Base-by-base conservation (phyloP, 2,113 vertebrate genomes). In the Dasypus novemcinctus region DNA sequence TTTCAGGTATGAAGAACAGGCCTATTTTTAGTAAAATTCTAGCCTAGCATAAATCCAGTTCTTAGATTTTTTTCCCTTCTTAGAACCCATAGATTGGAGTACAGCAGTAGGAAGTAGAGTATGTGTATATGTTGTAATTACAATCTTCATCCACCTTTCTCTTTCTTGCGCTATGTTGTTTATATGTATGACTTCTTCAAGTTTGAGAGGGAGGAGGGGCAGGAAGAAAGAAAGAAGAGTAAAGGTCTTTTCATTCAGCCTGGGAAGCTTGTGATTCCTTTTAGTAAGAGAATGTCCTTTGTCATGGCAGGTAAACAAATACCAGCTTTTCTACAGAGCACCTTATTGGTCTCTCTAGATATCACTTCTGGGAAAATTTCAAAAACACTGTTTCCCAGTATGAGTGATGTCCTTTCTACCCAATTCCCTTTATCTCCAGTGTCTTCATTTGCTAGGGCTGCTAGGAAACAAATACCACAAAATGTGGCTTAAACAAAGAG, bases 371-470 rank as follows among this genome's bases (percentile, higher is more conserved):
- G 33, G 7, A 74, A 8, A 14, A 7, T 36, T 33, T 18, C 36
- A 2, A 5, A 2, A 15, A 9, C 14, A 18, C 8, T 36, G 33
- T 68, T 41, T 41, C 29, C 59, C 13, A 5, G 3, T 6, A 0
- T 41, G 36, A 25, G 17, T 29, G 20, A 36, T 6, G 0, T 41
- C 38, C 38, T 54, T 7, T 69, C 72, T 49, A 43, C 59, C 12
- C 27, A 15, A 36, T 23, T 31, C 36, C 8, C 31, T 87, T 87
- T 23, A 7, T 41, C 52, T 41, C 64, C 74, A 17, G 54, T 57
- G 54, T 57, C 18, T 57, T 57, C 4, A 5, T 57, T 57, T 52
- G 52, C 54, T 17, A 57, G 18, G 54, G 54, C 17, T 57, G 54
- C 54, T 15, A 18, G 18, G 20, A n/a, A n/a, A 57, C 54, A 57